Base-by-base conservation (phyloP, 1,140 invertebrate genomes). In the Drosophila orena region DNA sequence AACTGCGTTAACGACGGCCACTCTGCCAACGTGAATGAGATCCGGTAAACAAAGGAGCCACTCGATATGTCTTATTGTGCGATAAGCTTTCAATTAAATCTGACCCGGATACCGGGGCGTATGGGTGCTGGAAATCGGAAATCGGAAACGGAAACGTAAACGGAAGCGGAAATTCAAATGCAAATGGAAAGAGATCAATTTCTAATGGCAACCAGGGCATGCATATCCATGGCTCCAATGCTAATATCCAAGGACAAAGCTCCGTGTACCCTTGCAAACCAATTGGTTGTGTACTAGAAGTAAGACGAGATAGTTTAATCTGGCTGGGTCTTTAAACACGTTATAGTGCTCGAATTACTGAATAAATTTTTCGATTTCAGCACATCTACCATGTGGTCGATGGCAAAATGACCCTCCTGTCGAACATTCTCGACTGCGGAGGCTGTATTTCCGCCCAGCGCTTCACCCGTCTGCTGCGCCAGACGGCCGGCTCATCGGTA, bases 81-180 rank as follows among this genome's bases (percentile, higher is more conserved):
- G 42, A 70, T 53, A 35, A 59, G 57, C 65, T 75, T 81, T 81
- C 72, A 75, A 81, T 81, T 81, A 84, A 79, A 38, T 50, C 43
- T 40, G 47, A 68, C 35, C 57, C 38, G 49, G 42, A 17, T 34
- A 20, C 20, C 49, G 30, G 30, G 49, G 30, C 20, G 15, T 12
- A 35, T 7, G 22, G 65, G 30, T 30, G 30, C 8, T 8, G 30
- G 30, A 8, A 8, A 30, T 30, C 30, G 30, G 30, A 10, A 30
- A 10, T 27, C 30, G 8, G 7, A 30, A 30, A 30, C 30, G 30
- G 7, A 30, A 30, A 30, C 3, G 27, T 12, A 20, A 60, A n/a
- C 30, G 17, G 17, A 34, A 34, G 12, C 1, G 27, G 27, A 30
- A 44, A 34, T 1, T 14, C 64, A 50, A 77, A 38, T 24, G 15